Base-by-base conservation (phyloP, 1,140 invertebrate species). In the Zophobas atratus region DNA sequence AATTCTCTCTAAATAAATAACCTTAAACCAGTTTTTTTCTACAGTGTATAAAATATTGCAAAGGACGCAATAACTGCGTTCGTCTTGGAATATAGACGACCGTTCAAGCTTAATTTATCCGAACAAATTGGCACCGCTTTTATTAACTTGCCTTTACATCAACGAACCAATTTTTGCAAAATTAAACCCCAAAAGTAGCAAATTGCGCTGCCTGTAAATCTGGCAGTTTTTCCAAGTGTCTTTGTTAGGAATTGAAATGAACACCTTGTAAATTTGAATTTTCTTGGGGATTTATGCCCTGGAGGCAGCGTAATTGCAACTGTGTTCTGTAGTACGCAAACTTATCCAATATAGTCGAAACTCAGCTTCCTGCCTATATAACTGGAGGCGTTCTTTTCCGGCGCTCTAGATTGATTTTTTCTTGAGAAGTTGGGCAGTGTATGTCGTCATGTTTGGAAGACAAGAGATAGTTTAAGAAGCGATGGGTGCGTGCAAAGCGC, bases 401-500 rank as follows among this genome's bases (percentile, higher is more conserved):
- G 49, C 55, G 35, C 33, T 33, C 43, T 43, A 39, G 60, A 67
- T 67, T 46, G 60, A 67, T 67, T 67, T 67, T 67, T 67, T 41
- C 32, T 51, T 51, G 6, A 32, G 57, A 33, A 72, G 36, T 4
- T 35, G 20, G 39, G 36, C 33, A 20, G 55, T 20, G 35, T 43
- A 8, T 63, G 34, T 33, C 8, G 39, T 39, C 35, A 63, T 63
- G 57, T 46, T 51, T 6, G 48, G 38, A 43, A 43, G 2, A 67
- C 38, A 32, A 32, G 49, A 36, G 53, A 75, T 75, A 75, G 72
- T 75, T 75, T 55, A 57, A 74, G 71, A 57, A 53, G 49, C 70
- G 35, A 75, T 56, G 55, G 53, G 55, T 75, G 72, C 72, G 72
- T 75, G 55, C 56, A 74, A 56, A 74, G 72, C 72, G 41, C 51